Percentiles rank a stretch among this genome's conserved stretches.
Evolutionary conservation across 2,888 invertebrate species (phyloP).

Genomic region (Dasypogon diadema): DNA sequence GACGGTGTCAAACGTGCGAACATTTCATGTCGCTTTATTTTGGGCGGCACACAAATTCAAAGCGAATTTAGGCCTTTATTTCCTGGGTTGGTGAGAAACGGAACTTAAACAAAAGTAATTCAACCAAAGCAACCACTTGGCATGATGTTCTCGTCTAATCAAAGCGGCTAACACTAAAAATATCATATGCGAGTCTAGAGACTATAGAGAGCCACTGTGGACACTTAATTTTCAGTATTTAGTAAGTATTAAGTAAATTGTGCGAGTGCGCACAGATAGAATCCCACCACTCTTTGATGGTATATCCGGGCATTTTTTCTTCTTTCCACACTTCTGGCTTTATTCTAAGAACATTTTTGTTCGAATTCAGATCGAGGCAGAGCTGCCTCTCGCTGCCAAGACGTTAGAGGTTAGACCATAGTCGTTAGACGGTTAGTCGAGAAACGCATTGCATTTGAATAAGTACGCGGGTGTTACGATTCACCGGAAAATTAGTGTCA

Average conservation of each 20-base stretch:
- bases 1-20: neutral
- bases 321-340: conserved; percentile 8
- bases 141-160: conserved; percentile 36
- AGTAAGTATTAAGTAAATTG: conserved; percentile 25
- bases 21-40: neutral
- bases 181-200: conserved; percentile 14
- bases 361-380: conserved; percentile 4
- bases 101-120: conserved; percentile 46
- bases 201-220: neutral
- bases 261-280: conserved; percentile 32
- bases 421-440: neutral
- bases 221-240: conserved; percentile 33
- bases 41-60: neutral
- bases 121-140: conserved; percentile 42
- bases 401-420: neutral
- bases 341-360: neutral
- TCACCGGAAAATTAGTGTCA: neutral
- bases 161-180: conserved; percentile 41
- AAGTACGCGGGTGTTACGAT: neutral
- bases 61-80: conserved; percentile 29
- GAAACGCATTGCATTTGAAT: neutral
- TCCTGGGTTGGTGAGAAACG: conserved; percentile 31
- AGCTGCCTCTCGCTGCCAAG: conserved; percentile 3
- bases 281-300: conserved; percentile 15
- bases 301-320: conserved; percentile 27